Conservation (phyloP, 2,797 vertebrate species). For the Tangara arthus region DNA sequence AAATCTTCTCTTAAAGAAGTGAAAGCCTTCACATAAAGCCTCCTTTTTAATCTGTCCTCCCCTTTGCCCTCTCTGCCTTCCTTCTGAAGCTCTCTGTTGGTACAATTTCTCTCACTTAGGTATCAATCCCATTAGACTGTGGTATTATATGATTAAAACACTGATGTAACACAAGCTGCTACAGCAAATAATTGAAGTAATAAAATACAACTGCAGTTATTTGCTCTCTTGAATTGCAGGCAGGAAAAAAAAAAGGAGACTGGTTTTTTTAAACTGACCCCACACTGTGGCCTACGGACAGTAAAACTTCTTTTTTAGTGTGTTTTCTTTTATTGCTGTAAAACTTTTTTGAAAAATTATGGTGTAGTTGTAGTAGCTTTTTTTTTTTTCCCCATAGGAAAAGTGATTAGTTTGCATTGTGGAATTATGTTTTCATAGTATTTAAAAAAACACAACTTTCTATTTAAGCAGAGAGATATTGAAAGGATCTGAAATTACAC, state of each 20-base stretch:
- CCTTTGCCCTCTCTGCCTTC: slow-evolving; percentile 8
- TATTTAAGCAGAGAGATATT: background rate
- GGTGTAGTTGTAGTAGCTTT: background rate
- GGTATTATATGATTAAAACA: slow-evolving; percentile 42
- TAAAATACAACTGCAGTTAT: slow-evolving; percentile 60
- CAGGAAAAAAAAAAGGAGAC: background rate
- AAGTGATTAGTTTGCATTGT: background rate
- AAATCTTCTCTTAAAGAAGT: background rate
- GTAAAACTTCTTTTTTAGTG: background rate
- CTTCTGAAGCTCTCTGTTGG: background rate
- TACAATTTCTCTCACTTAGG: slow-evolving; percentile 42
- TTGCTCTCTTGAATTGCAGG: slow-evolving; percentile 22
- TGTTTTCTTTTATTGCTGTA: background rate
- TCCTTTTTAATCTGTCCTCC: background rate
- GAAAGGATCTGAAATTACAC: slow-evolving; percentile 6
- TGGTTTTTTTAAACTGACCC: background rate
- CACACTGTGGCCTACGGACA: background rate
- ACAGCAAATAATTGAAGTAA: slow-evolving; percentile 63
- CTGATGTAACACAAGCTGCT: slow-evolving; percentile 53
- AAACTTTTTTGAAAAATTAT: background rate
- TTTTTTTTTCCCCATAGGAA: background rate
- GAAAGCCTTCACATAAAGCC: background rate
- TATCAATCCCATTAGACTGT: slow-evolving; percentile 47
- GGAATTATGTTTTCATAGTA: background rate
- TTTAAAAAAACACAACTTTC: background rate